phyloP scores from a whole-genome alignment of 2,113 vertebrate species.

The Thalassarche chlororhynchos region DNA sequence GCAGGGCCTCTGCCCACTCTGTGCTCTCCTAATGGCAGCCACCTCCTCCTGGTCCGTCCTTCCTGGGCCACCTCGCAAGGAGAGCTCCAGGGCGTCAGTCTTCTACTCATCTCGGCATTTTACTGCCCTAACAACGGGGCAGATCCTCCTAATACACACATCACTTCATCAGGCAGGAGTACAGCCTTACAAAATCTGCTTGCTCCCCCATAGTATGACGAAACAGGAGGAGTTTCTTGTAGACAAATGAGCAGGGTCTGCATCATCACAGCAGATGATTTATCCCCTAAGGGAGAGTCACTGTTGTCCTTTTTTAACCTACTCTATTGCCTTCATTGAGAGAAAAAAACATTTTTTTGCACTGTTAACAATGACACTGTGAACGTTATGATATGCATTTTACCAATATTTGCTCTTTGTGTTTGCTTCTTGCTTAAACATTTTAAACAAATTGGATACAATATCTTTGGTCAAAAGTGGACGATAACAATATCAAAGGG shows the following conservation, averaged over 20 bases:
- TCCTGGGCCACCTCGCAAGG: background rate
- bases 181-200: background rate
- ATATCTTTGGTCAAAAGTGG: background rate
- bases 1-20: accelerated
- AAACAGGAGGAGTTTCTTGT: background rate
- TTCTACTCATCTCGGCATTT: background rate
- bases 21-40: background rate
- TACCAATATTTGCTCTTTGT: background rate
- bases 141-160: background rate
- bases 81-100: background rate
- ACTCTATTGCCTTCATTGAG: background rate
- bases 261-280: background rate
- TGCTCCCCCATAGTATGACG: accelerated
- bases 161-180: accelerated
- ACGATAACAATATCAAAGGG: background rate
- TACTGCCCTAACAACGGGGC: background rate
- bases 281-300: background rate
- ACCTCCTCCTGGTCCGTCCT: background rate
- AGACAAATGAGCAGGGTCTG: background rate
- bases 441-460: background rate
- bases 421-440: background rate
- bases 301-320: background rate
- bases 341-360: background rate
- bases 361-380: background rate
- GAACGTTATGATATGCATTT: accelerated